Percentiles rank a stretch among this genome's conserved stretches.
Evolutionary conservation across 2,797 vertebrate species (phyloP).

Genomic region (Fringilla coelebs): DNA sequence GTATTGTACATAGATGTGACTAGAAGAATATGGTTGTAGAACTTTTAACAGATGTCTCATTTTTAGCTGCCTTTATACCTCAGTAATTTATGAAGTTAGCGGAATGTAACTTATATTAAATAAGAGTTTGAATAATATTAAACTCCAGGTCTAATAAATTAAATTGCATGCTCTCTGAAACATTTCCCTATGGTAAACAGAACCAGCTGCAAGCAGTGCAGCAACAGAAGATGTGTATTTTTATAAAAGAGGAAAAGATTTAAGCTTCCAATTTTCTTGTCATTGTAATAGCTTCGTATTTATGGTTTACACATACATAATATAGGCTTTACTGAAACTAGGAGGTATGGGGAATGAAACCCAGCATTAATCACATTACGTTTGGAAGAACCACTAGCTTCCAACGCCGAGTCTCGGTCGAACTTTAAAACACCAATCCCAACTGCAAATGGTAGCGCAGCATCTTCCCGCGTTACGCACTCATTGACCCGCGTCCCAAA

Average conservation of each 20-base stretch:
- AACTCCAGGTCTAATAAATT: constrained; percentile 76
- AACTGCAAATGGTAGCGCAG: neutral
- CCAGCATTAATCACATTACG: neutral
- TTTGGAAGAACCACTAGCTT: neutral
- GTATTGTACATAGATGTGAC: constrained; percentile 28
- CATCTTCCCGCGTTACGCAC: neutral
- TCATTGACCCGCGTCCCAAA: neutral
- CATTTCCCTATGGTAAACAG: constrained; percentile 73
- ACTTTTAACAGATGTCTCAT: constrained; percentile 75
- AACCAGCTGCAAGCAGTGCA: constrained; percentile 73
- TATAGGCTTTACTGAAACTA: constrained; percentile 47
- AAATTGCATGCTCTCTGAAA: constrained; percentile 74
- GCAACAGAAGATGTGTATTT: constrained; percentile 68
- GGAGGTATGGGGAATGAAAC: constrained; percentile 3
- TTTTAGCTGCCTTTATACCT: constrained; percentile 71
- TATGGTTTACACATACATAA: constrained; percentile 46
- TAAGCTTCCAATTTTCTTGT: constrained; percentile 78
- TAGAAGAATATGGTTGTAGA: constrained; percentile 31
- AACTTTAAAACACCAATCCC: neutral
- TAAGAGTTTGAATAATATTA: constrained; percentile 76
- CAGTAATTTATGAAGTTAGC: constrained; percentile 77
- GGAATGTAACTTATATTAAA: constrained; percentile 78
- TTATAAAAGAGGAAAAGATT: constrained; percentile 70
- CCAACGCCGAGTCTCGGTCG: neutral
- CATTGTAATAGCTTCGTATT: constrained; percentile 69